Evolutionary conservation across 2,113 vertebrate species (phyloP).

Genomic region (Sigmodon hispidus): DNA sequence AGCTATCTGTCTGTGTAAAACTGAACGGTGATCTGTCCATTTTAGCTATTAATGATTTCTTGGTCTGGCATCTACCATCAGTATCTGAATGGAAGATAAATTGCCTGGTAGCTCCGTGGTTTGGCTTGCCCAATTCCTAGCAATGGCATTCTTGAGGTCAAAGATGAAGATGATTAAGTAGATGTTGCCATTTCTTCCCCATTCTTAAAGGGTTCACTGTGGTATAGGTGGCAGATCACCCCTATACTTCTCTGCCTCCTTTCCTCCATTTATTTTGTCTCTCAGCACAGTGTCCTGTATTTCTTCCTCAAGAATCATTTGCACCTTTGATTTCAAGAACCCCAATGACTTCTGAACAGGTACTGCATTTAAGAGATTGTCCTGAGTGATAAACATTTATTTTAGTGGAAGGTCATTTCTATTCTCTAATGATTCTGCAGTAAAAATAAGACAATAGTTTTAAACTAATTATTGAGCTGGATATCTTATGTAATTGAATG

Average conservation of each 20-base stretch:
- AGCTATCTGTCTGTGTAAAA: slow-evolving; percentile 60
- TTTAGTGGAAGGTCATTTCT: background rate
- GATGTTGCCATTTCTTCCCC: background rate
- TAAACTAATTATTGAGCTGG: background rate
- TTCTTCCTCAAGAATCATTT: background rate
- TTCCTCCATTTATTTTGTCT: background rate
- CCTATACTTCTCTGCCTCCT: background rate
- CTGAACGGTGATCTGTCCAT: slow-evolving; percentile 63
- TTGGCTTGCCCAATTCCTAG: slow-evolving; percentile 1
- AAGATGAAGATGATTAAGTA: background rate
- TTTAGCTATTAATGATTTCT: slow-evolving; percentile 51
- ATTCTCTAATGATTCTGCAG: background rate
- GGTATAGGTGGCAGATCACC: background rate
- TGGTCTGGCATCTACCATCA: slow-evolving; percentile 15
- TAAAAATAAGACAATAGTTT: background rate
- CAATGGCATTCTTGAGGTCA: background rate
- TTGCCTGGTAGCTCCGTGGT: background rate
- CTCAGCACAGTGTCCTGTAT: background rate
- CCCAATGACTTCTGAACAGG: background rate
- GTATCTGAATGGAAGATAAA: slow-evolving; percentile 39
- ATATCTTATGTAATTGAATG: background rate
- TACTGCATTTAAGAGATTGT: background rate
- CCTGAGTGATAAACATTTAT: background rate
- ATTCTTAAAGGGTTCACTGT: background rate
- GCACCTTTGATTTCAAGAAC: background rate